Base-by-base conservation (phyloP, 2,797 vertebrate genomes). In the Rhadinocentrus ornatus region DNA sequence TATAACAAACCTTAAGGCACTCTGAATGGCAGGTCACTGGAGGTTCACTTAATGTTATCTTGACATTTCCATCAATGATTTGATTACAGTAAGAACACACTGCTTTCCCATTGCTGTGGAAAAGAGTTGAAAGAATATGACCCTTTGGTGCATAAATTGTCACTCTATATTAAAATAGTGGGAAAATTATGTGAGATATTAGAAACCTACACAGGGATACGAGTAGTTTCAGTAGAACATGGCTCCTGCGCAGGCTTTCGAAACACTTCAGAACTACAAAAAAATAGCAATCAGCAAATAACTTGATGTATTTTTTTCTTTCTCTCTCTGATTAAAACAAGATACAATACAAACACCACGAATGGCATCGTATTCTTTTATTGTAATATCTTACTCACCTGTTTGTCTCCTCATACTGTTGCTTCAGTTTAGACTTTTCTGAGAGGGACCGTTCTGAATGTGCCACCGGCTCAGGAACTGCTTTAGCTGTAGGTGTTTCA, bases 1-100 rank as follows among this genome's bases (percentile, higher is more conserved):
- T 20, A 60, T 11, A 71, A 71, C 82, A 66, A 80, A 94, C 93
- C 91, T 91, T 88, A 0, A 94, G 78, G 73, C 93, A 93, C 0
- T 89, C 84, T 0, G 78, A 53, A 55, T 95, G 93, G 78, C 77
- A 90, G 60, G 1, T 65, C 29, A 88, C 5, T 0, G 18, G 35
- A 57, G 91, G 92, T 39, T 88, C 68, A 64, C n/a, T 86, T 16
- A 92, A 3, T 0, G 3, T 72, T 46, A 94, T 44, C 74, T 78
- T 93, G 57, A 74, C 29, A n/a, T 71, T 73, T 48, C 85, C 90
- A 56, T 86, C 73, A 66, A 94, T 69, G 22, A 58, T 59, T 79
- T 74, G 58, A 50, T 88, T 69, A 72, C 92, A 93, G 72, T 79
- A 80, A 16, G 76, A 81, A 76, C 93, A 94, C 53, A 80, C 10